These are phyloP conservation scores for Bombus waltoni DNA, from an alignment of 1,140 invertebrate species.

Conservation along the genomic window DNA sequence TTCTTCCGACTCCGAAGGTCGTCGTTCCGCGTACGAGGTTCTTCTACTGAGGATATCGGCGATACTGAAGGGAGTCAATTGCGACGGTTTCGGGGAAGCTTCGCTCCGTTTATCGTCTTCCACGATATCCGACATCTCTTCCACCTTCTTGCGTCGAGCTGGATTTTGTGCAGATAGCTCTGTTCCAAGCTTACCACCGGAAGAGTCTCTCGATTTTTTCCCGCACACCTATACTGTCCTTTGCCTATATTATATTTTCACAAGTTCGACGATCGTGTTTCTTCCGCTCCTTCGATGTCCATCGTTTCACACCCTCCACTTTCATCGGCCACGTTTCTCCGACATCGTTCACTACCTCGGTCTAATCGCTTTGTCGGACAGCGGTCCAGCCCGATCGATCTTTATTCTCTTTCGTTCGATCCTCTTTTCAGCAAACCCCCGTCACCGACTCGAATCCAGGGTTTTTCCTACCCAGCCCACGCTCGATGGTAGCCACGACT, in stretches of 20 bases:
- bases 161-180: background rate
- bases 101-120: constrained; percentile 67
- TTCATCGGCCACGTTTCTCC: background rate
- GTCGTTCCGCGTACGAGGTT: constrained; percentile 62
- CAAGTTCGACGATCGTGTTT: background rate
- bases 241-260: background rate
- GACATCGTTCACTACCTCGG: background rate
- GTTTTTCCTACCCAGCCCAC: background rate
- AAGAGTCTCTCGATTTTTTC: background rate
- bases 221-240: background rate
- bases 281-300: background rate
- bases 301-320: background rate
- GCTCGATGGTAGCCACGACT: constrained; percentile 19
- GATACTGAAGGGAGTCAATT: constrained; percentile 81
- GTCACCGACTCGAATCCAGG: background rate
- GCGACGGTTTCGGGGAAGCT: constrained; percentile 74
- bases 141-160: too few relatives aligned
- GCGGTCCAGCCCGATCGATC: background rate
- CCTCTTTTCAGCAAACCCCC: background rate
- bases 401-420: background rate
- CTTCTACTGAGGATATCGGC: constrained; percentile 79
- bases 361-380: background rate
- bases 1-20: constrained; percentile 65
- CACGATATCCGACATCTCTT: constrained; percentile 41
- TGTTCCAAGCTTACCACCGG: background rate